Evolutionary conservation across 2,888 invertebrate genomes (phyloP), one percentile per base, ranked within the genome.

Genomic region (Hydriomena furcata): DNA sequence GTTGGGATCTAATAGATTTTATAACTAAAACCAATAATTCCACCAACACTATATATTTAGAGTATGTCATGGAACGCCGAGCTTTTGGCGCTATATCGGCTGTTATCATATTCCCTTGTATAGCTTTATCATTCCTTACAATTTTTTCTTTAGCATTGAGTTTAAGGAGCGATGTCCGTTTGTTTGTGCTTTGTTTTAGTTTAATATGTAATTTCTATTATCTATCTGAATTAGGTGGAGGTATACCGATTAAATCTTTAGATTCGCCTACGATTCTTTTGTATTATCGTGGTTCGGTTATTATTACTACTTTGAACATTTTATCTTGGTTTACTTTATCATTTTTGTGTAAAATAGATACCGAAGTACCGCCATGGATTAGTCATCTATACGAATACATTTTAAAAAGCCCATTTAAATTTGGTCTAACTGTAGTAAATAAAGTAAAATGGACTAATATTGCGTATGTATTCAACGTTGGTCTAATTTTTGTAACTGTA

Each of bases 1-100:
- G 38, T 1, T 38, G 38, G 38, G 38, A 38, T 17, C 20, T 38
- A 7, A 38, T 38, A 27, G 38, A 28, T 27, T 7, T 38, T 7
- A 8, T 27, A 27, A 5, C 5, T 7, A 25, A 5, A 8, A 10
- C 6, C 7, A 20, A 12, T 6, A 27, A 8, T 5, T 28, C 38
- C 8, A 7, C 38, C 1, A 20, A 27, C 5, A 10, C 10, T 7
- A 7, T 28, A 10, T 8, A n/a, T 17, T 5, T 38, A 4, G 20
- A 8, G 8, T 27, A 28, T 4, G 8, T 28, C 2, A 8, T 38
- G 5, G 27, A 38, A 17, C 38, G 38, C 7, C 27, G 27, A 17
- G 7, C 28, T n/a, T n/a, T n/a, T n/a, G n/a, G n/a, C n/a, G n/a
- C n/a, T n/a, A 7, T 38, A n/a, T 27, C 25, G 3, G 20, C 5